Base-by-base conservation (phyloP, 1,140 invertebrate genomes). In the Megathymus violae region DNA sequence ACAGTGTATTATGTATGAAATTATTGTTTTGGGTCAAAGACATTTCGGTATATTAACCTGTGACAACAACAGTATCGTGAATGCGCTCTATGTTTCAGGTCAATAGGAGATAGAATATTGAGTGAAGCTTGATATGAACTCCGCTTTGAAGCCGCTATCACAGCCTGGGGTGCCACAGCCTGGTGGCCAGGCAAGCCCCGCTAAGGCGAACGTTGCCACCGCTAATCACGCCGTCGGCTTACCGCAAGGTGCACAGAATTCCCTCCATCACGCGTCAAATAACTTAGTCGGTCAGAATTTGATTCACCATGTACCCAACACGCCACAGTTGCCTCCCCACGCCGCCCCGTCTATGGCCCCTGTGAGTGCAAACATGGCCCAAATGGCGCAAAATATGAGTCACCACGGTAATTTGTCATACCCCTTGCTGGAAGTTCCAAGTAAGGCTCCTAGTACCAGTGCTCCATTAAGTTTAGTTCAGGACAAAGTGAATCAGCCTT, bases 21-120 rank as follows among this genome's bases (percentile, higher is more conserved):
- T 82, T 85, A 89, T 89, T 91, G 88, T 91, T 91, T 81, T 91
- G 85, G 88, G 88, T 91, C 88, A 91, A 88, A 91, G 85, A 88
- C 88, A 85, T 84, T 71, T 76, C 74, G 67, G 74, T 76, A 77
- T 78, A 74, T 81, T 85, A 76, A 82, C 68, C 73, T 76, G 76
- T 44, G 71, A 74, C 69, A 76, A 78, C 75, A 81, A 82, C 75
- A 77, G 67, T 70, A 65, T 61, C 50, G 67, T 86, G 78, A 86
- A 70, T 54, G 71, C 63, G 64, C 48, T 76, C 63, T 84, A 74
- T 87, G 75, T 89, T 88, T 80, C 86, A 85, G 82, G 71, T 83
- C 67, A 64, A 67, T 69, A 70, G 65, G 64, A 64, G 68, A 71
- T 69, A 64, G 66, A 59, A 64, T 71, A 70, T 75, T 67, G 69